A percentile compares a stretch with the other conserved stretches of the same genome.
phyloP scores from a whole-genome alignment of 2,797 vertebrate genomes.

The Thunnus albacares region DNA sequence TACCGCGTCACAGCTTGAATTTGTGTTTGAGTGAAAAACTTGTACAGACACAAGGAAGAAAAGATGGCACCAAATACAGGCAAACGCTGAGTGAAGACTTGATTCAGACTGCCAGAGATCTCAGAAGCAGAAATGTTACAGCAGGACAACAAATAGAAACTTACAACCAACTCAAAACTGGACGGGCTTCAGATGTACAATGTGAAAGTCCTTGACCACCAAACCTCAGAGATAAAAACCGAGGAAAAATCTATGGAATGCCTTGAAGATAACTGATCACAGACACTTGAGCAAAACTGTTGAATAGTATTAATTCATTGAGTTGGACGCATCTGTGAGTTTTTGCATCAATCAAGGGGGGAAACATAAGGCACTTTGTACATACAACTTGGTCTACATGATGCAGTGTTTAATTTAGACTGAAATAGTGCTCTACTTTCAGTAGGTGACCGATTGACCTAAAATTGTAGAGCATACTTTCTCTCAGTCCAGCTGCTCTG shows the following conservation, averaged over 20 bases:
- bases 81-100: conserved; percentile 23
- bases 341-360: conserved; percentile 16
- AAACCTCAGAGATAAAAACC: conserved; percentile 43
- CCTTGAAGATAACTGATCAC: conserved; percentile 55
- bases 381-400: conserved; percentile 12
- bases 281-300: conserved; percentile 24
- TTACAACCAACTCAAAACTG: conserved; percentile 50
- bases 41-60: conserved; percentile 4
- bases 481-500: conserved; percentile 2
- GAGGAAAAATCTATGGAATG: conserved; percentile 55
- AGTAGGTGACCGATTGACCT: background rate
- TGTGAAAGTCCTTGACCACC: conserved; percentile 46
- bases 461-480: conserved; percentile 5
- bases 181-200: conserved; percentile 46
- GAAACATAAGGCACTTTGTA: conserved; percentile 20
- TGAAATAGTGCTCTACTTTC: background rate
- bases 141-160: conserved; percentile 45
- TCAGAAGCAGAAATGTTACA: conserved; percentile 37
- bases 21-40: background rate
- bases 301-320: background rate
- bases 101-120: conserved; percentile 43
- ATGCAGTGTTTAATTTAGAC: conserved; percentile 2
- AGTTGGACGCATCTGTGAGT: conserved; percentile 16
- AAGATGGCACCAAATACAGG: conserved; percentile 32
- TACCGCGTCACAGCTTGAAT: background rate